Evolutionary conservation across 2,797 vertebrate genomes (phyloP), one percentile per base, ranked within the genome.

Genomic region (Crocidura indochinensis): DNA sequence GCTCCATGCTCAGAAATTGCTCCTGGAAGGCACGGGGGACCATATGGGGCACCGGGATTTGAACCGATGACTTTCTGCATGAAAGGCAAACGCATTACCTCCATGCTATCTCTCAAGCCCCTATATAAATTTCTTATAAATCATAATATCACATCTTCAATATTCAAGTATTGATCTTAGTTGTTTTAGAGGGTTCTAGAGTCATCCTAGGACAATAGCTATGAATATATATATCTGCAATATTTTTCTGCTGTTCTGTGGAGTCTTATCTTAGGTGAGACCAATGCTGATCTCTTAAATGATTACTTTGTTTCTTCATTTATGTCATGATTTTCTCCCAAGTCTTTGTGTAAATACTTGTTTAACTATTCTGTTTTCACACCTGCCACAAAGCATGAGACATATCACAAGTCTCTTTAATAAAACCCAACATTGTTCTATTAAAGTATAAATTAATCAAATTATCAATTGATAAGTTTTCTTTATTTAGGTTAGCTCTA

Each of bases 371-470:
- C 17, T 46, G 56, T 3, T 79, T 73, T 87, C 53, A 31, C 56
- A 69, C 73, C 76, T 64, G 65, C 86, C 26, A 8, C 49, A 49
- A 46, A 73, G 17, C 68, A n/a, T 74, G 60, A 90, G 68, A n/a
- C 20, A n/a, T 46, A 62, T 65, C 11, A 19, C 69, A 90, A 67
- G 22, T 27, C 1, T 69, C n/a, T 49, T 87, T 94, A 77, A 75
- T 77, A 64, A 83, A 76, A 75, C 62, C 62, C 22, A 67, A 49
- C 56, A 53, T 83, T 26, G 44, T 88, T 88, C 67, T 84, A 2
- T 67, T n/a, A 73, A 87, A 84, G 4, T 75, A 22, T 7, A 53
- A 8, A 62, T 74, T 53, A 17, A 20, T 71, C 69, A 91, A 84
- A 84, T 86, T 27, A 29, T 1, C 27, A 67, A 56, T 60, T 60